These are phyloP conservation scores for Glossosoma conforme DNA, from an alignment of 1,140 invertebrate genomes.

Conservation along the genomic window DNA sequence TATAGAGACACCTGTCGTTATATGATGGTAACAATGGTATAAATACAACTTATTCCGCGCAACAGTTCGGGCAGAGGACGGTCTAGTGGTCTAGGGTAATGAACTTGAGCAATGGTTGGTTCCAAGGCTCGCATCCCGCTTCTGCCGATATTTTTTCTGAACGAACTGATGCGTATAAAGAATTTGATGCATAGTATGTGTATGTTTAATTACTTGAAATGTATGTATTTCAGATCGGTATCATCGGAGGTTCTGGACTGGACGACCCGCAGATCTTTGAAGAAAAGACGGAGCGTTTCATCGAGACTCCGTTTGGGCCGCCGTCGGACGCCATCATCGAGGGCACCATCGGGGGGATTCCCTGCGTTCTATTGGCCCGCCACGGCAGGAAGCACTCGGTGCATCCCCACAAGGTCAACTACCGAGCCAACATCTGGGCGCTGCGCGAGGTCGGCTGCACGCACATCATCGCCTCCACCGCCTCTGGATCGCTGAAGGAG, in stretches of 20 bases:
- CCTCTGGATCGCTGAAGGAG: constrained; percentile 88
- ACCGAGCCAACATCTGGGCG: constrained; percentile 95
- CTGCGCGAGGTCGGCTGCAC: constrained; percentile 84
- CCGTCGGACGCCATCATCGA: constrained; percentile 78
- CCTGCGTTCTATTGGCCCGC: constrained; percentile 80
- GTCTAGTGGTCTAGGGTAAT: too few species aligned
- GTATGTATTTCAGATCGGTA: constrained; percentile 84
- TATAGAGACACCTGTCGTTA: too few species aligned
- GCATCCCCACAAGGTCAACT: constrained; percentile 78
- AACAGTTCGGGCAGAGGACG: too few species aligned
- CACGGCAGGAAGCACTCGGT: constrained; percentile 85
- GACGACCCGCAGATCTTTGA: constrained; percentile 81
- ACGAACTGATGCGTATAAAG: too few species aligned
- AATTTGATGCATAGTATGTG: too few species aligned
- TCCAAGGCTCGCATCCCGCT: too few species aligned
- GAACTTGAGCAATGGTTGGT: too few species aligned
- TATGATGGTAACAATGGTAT: too few species aligned
- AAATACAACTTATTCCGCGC: too few species aligned
- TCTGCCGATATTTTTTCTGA: too few species aligned
- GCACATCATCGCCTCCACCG: constrained; percentile 85
- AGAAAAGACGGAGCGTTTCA: constrained; percentile 55
- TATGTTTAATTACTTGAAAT: too few species aligned
- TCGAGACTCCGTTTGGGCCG: constrained; percentile 78
- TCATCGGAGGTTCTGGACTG: constrained; percentile 92
- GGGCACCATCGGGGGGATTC: constrained; percentile 71